Percentiles rank a stretch among this genome's conserved stretches.
phyloP scores from a whole-genome alignment of 2,888 invertebrate genomes.

The Notocelia uddmanniana region DNA sequence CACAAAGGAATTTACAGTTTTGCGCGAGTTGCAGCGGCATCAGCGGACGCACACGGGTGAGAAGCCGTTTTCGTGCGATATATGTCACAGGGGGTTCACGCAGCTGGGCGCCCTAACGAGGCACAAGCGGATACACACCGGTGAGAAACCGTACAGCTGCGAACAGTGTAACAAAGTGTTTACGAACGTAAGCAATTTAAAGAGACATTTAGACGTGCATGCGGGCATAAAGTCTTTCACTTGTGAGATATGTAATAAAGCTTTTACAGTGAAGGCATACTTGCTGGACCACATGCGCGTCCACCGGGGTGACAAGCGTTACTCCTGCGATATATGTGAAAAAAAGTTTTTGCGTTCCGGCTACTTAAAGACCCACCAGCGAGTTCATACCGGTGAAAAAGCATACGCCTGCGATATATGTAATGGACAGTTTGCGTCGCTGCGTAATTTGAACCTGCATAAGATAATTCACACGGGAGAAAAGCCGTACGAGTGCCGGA shows the following conservation, averaged over 20 bases:
- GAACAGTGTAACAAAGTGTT: not conserved
- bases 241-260: not conserved
- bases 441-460: not conserved
- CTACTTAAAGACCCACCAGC: not conserved
- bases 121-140: slow-evolving; percentile 2
- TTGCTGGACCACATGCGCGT: not conserved
- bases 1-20: not conserved
- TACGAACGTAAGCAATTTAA: not conserved
- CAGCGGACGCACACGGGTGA: not conserved
- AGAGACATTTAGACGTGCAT: not conserved
- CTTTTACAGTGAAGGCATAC: not conserved
- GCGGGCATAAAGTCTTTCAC: not conserved
- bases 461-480: not conserved
- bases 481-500: slow-evolving; percentile 1
- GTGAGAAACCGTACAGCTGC: not conserved
- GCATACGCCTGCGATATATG: not conserved
- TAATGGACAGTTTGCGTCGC: not conserved
- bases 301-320: not conserved
- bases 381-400: not conserved
- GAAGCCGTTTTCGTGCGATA: not conserved
- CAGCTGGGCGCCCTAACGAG: not conserved
- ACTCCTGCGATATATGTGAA: not conserved
- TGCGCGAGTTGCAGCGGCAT: not conserved
- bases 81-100: not conserved
- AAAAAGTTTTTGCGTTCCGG: not conserved